These are phyloP conservation scores for Bubo scandiacus DNA, from an alignment of 2,113 vertebrate genomes.

Conservation along the genomic window DNA sequence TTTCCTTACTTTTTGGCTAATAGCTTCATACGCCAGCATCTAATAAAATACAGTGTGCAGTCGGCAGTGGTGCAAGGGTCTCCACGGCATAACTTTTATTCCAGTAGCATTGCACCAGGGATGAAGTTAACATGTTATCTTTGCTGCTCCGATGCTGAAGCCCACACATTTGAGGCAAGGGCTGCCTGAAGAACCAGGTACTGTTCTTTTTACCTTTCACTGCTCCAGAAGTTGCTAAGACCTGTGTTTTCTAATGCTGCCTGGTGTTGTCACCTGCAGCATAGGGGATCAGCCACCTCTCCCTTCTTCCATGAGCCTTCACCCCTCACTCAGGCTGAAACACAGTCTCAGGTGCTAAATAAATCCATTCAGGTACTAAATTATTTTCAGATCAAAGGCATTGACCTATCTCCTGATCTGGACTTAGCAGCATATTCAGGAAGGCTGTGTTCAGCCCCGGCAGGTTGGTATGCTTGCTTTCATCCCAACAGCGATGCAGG, in stretches of 20 bases:
- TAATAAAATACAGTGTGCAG: background rate
- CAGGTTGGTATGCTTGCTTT: background rate
- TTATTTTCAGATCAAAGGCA: background rate
- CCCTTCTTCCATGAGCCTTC: background rate
- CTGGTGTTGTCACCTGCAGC: background rate
- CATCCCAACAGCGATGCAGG: background rate
- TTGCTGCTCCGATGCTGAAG: background rate
- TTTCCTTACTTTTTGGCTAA: background rate
- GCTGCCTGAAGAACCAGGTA: background rate
- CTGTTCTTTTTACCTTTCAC: background rate
- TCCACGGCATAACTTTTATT: background rate
- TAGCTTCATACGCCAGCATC: background rate
- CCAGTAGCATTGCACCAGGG: background rate
- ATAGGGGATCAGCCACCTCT: background rate
- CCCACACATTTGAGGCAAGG: background rate
- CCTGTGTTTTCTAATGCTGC: background rate
- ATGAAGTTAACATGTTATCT: background rate
- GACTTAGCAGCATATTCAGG: background rate
- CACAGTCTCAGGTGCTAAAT: background rate
- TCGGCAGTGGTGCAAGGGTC: accelerated
- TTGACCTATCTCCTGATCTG: background rate
- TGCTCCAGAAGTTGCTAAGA: background rate
- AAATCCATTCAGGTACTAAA: background rate
- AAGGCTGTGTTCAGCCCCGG: background rate
- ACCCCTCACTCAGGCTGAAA: background rate